Conservation (phyloP, 2,797 vertebrate genomes). For the Distichodus sexfasciatus region DNA sequence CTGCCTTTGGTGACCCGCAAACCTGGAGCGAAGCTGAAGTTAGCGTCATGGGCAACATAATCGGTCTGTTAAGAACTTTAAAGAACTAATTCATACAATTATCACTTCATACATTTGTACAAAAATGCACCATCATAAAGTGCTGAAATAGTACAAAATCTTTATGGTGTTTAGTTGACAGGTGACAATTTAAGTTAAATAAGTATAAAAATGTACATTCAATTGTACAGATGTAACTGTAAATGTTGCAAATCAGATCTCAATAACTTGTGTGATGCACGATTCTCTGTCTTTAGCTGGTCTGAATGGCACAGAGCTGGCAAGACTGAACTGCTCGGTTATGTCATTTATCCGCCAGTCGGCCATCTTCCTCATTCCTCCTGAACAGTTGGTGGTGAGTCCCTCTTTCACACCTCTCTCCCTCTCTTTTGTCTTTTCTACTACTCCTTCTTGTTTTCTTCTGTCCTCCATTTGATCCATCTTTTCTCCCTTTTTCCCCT, state of each 20-base stretch:
- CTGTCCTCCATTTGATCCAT: too few relatives aligned
- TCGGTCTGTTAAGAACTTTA: slow-evolving; percentile 53
- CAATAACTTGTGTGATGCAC: not conserved
- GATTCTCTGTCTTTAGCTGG: slow-evolving; percentile 58
- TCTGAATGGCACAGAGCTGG: slow-evolving; percentile 54
- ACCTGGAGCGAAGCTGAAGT: slow-evolving; percentile 62
- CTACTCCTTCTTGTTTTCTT: not conserved
- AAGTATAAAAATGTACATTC: too few relatives aligned
- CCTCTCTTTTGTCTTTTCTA: not conserved
- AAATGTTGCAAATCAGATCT: too few relatives aligned
- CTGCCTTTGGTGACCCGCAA: slow-evolving; percentile 51
- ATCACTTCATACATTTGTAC: too few relatives aligned
- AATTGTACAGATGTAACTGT: not conserved
- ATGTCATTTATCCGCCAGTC: slow-evolving; percentile 54
- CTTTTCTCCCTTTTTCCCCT: too few relatives aligned
- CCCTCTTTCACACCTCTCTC: not conserved
- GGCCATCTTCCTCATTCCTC: slow-evolving; percentile 58
- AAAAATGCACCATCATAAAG: too few relatives aligned
- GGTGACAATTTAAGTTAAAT: too few relatives aligned
- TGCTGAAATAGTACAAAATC: too few relatives aligned
- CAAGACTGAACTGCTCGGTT: slow-evolving; percentile 52
- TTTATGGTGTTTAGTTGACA: too few relatives aligned
- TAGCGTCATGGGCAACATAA: slow-evolving; percentile 59
- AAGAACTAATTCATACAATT: not conserved
- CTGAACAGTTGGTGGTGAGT: slow-evolving; percentile 63